Evolutionary conservation across 2,113 vertebrate genomes (phyloP), one percentile per base, ranked within the genome.

Genomic region (Sula dactylatra): DNA sequence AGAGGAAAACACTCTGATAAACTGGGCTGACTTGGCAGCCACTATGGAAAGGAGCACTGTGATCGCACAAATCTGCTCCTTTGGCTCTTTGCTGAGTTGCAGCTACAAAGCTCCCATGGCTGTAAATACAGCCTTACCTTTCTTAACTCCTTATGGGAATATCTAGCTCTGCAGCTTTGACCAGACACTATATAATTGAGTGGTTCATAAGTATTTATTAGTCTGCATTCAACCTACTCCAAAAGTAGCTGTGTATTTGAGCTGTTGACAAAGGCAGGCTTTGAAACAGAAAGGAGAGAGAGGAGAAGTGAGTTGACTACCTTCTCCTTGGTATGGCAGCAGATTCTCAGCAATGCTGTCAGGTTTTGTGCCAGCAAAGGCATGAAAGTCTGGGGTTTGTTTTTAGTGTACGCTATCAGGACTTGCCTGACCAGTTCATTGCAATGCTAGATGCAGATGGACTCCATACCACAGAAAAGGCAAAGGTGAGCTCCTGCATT

Each of bases 51-150:
- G 94, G 9, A 85, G 52, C 10, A 4, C 54, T 76, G 62, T 91
- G 86, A 91, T 26, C 80, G 88, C 95, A 82, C 74, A 88, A 52
- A 92, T 94, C 90, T 95, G 66, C 55, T 97, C 87, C 91, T 94
- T 86, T 79, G 74, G 40, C 55, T 97, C 83, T 73, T 82, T 86
- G 69, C 55, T 91, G 82, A 84, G 55, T 76, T 90, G 86, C 38
- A 71, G 85, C 70, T 50, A 31, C 3, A 17, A 92, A 94, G 56
- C 22, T 92, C 76, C 50, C 8, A 3, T 50, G 65, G 34, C 56
- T 96, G 9, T 73, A 86, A 89, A 89, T 76, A 83, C 26, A 82
- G 17, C 52, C 71, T 86, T 79, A 72, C 38, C 19, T 85, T 89
- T 81, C 61, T 72, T 85, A 91, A 49, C 1, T 6, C n/a, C 56